phyloP scores from a whole-genome alignment of 2,888 invertebrate species.

The Fabriciana adippe region DNA sequence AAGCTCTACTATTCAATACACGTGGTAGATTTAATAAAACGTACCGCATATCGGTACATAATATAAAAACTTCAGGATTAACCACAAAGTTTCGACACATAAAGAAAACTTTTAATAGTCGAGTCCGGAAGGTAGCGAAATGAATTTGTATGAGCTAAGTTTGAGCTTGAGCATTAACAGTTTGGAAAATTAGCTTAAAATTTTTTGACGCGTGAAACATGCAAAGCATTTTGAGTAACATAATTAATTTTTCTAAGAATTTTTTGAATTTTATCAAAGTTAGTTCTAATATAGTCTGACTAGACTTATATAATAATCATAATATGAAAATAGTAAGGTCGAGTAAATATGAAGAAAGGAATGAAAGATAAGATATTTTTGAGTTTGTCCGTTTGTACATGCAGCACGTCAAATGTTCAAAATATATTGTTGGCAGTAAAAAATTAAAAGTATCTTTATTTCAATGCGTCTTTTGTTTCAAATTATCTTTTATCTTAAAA shows the following conservation, averaged over 20 bases:
- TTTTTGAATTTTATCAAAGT: not conserved
- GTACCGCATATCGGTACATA: slow-evolving; percentile 9
- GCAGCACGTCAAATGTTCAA: too few species aligned
- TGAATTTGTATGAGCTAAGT: slow-evolving; percentile 37
- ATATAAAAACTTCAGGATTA: slow-evolving; percentile 35
- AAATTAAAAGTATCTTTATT: too few species aligned
- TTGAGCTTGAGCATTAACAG: slow-evolving; percentile 24
- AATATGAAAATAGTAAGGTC: too few species aligned
- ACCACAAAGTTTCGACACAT: slow-evolving; percentile 30
- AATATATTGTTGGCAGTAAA: too few species aligned
- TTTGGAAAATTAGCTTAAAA: slow-evolving; percentile 20
- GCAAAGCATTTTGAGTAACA: not conserved
- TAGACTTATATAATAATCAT: too few species aligned
- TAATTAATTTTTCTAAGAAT: not conserved
- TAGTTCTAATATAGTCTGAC: too few species aligned
- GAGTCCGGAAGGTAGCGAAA: slow-evolving; percentile 32
- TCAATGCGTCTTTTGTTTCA: too few species aligned
- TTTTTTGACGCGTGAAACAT: slow-evolving; percentile 20
- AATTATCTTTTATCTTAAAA: too few species aligned
- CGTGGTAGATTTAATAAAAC: slow-evolving; percentile 20
- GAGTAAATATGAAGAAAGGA: too few species aligned
- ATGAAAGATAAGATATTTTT: too few species aligned
- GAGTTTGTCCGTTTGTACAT: too few species aligned
- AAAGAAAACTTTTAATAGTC: slow-evolving; percentile 39
- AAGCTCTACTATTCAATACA: slow-evolving; percentile 5